A percentile compares a stretch with the other conserved stretches of the same genome.
These are phyloP conservation scores for Sebastes variabilis DNA, from an alignment of 2,797 vertebrate genomes.

Conservation along the genomic window DNA sequence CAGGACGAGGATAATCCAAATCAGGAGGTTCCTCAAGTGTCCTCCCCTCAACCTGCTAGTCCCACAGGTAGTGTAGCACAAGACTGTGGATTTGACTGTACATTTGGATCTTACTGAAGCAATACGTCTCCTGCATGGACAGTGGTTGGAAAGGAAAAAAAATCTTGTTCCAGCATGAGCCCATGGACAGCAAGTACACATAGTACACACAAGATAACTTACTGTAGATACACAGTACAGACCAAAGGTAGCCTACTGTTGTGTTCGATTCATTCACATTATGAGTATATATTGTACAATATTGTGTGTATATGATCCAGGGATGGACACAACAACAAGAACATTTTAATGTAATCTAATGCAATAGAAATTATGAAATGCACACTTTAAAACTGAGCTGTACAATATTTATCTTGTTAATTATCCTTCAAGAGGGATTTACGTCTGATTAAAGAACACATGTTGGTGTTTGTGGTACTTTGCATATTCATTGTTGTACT, in stretches of 20 bases:
- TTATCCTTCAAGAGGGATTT: too few species aligned
- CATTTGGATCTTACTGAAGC: background rate
- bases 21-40: conserved; percentile 56
- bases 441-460: too few species aligned
- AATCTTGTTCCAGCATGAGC: background rate
- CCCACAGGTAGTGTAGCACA: conserved; percentile 71
- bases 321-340: background rate
- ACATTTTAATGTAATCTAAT: background rate
- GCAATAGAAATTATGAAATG: background rate
- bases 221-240: background rate
- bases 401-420: background rate
- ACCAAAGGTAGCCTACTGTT: background rate
- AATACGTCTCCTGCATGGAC: background rate
- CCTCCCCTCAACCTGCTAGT: conserved; percentile 66
- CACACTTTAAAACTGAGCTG: background rate
- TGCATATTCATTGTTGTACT: too few species aligned
- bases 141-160: background rate
- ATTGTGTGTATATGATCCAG: background rate
- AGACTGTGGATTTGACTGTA: background rate
- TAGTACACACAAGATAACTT: background rate
- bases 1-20: conserved; percentile 57
- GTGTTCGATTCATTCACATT: background rate
- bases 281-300: background rate
- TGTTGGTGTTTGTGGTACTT: too few species aligned
- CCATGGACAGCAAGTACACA: background rate